These are phyloP conservation scores for Eumaeus atala DNA, from an alignment of 1,140 invertebrate genomes.

Conservation along the genomic window DNA sequence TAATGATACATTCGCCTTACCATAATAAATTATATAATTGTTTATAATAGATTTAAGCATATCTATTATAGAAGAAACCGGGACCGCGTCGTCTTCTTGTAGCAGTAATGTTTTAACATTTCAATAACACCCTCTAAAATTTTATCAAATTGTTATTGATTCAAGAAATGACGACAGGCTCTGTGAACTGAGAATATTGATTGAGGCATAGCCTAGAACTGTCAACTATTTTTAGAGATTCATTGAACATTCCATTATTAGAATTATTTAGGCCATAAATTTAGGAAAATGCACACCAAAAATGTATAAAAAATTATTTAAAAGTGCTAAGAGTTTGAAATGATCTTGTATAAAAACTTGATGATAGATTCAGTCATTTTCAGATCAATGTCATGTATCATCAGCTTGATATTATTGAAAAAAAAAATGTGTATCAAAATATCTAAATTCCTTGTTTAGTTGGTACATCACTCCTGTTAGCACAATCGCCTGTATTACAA, in stretches of 20 bases:
- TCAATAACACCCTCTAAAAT: no score
- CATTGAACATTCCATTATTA: constrained; percentile 45
- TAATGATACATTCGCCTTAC: constrained; percentile 1
- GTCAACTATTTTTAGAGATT: constrained; percentile 33
- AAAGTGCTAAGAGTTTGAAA: background rate
- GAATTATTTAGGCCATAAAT: constrained; percentile 22
- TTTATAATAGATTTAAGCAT: constrained; percentile 1
- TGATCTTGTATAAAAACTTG: constrained; percentile 6
- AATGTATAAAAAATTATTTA: no score
- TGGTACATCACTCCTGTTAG: background rate
- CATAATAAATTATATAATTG: background rate
- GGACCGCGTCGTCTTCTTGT: background rate
- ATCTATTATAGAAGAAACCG: constrained; percentile 2
- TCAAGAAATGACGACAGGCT: no score
- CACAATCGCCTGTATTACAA: constrained; percentile 22
- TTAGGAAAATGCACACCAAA: constrained; percentile 21
- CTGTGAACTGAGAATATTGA: no score
- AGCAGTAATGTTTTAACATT: background rate
- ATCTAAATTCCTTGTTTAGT: no score
- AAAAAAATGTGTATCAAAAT: no score
- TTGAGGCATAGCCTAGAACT: constrained; percentile 13
- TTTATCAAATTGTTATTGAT: no score
- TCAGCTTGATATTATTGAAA: no score
- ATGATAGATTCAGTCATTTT: no score
- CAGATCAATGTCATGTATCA: no score